Percentiles rank a stretch among this genome's conserved stretches.
Evolutionary conservation across 2,888 invertebrate species (phyloP).

Genomic region (Lomographa bimaculata): DNA sequence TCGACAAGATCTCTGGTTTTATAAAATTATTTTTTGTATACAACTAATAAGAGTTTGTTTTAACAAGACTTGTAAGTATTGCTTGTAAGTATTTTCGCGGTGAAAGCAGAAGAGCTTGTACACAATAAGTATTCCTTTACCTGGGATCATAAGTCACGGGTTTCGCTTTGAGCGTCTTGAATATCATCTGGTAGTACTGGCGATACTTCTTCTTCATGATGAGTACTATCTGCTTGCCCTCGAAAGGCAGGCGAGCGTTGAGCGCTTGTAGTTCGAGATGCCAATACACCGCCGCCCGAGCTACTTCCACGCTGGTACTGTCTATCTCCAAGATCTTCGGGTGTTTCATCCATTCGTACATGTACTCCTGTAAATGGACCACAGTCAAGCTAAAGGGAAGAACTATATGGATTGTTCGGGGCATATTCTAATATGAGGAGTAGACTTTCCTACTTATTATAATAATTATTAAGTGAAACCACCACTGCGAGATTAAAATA

Average conservation of each 20-base stretch:
- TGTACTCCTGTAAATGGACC: slow-evolving; percentile 56
- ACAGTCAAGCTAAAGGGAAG: background rate
- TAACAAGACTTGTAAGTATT: no score
- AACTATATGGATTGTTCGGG: background rate
- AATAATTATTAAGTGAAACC: no score
- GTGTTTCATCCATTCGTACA: slow-evolving; percentile 77
- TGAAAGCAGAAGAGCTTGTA: no score
- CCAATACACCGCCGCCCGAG: slow-evolving; percentile 75
- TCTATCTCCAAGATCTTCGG: slow-evolving; percentile 74
- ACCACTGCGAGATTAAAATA: no score
- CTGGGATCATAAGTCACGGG: slow-evolving; percentile 75
- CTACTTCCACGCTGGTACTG: slow-evolving; percentile 70
- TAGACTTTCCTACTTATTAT: no score
- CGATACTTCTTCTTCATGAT: slow-evolving; percentile 78
- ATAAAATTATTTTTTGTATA: no score
- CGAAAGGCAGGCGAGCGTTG: slow-evolving; percentile 65
- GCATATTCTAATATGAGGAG: no score
- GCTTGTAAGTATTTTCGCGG: no score
- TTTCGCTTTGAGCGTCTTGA: slow-evolving; percentile 73
- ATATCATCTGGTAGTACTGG: slow-evolving; percentile 78
- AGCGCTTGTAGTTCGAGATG: slow-evolving; percentile 60
- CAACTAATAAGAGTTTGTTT: no score
- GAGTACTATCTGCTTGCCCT: slow-evolving; percentile 74
- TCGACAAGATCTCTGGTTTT: no score
- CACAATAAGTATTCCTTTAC: no score